Percentiles rank a stretch among this genome's conserved stretches.
Conservation (phyloP, 2,797 vertebrate species). For the Epinephelus awoara region DNA sequence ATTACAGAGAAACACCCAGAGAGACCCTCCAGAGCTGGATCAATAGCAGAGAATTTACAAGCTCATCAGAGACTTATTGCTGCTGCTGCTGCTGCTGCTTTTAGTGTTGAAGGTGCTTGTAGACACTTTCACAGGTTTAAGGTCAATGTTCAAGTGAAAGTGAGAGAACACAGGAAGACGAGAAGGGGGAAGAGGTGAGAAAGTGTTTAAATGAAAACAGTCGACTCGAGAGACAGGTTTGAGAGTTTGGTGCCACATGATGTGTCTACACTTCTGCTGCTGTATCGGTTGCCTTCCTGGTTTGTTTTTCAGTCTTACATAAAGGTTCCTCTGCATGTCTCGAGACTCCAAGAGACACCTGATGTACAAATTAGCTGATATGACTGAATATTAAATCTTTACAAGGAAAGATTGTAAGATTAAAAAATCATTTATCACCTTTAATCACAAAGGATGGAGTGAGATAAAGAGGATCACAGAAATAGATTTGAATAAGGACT, state of each 20-base stretch:
- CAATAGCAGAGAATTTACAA: slow-evolving; percentile 57
- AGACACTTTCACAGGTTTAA: slow-evolving; percentile 45
- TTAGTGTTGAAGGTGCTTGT: slow-evolving; percentile 35
- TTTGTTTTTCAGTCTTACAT: slow-evolving; percentile 31
- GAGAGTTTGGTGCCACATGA: slow-evolving; percentile 4
- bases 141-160: slow-evolving; percentile 33
- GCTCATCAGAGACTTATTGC: slow-evolving; percentile 44
- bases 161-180: background rate
- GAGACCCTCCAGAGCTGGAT: slow-evolving; percentile 39
- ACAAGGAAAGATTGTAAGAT: background rate
- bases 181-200: background rate
- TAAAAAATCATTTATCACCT: background rate
- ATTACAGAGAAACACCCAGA: slow-evolving; percentile 29
- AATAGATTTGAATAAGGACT: background rate
- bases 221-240: slow-evolving; percentile 5
- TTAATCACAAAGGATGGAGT: slow-evolving; percentile 8
- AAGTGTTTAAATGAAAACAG: slow-evolving; percentile 23
- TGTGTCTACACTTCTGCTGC: slow-evolving; percentile 17
- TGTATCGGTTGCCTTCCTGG: slow-evolving; percentile 43
- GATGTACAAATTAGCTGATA: slow-evolving; percentile 24
- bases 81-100: slow-evolving; percentile 24
- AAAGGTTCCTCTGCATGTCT: slow-evolving; percentile 25
- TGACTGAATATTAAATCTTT: slow-evolving; percentile 1
- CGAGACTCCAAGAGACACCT: background rate
- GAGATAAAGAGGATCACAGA: background rate